Conservation (phyloP, 2,888 invertebrate genomes). For the Herminia tarsipennalis region DNA sequence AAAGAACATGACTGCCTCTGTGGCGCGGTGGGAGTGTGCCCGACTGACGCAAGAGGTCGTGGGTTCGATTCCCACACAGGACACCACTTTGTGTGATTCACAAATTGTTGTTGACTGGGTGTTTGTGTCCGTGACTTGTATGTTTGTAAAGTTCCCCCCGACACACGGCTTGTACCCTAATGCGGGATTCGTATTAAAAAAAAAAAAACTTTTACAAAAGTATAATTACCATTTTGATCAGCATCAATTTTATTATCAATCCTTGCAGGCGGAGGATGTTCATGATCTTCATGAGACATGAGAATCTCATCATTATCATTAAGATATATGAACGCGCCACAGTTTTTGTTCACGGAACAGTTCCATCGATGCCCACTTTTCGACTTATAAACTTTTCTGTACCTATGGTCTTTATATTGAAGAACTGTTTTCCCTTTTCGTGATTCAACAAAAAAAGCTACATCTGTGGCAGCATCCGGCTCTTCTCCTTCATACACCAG, state of each 20-base stretch:
- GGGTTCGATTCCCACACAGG: no score
- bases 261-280: constrained; percentile 46
- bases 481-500: constrained; percentile 25
- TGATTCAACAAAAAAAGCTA: constrained; percentile 61
- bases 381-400: constrained; percentile 60
- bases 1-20: no score
- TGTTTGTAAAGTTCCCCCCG: no score
- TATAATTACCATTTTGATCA: constrained; percentile 51
- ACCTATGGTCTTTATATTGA: constrained; percentile 64
- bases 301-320: constrained; percentile 67
- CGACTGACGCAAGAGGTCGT: no score
- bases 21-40: no score
- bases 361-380: constrained; percentile 66
- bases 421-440: constrained; percentile 61
- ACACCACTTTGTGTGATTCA: no score
- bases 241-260: constrained; percentile 33
- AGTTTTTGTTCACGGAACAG: constrained; percentile 62
- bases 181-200: neutral
- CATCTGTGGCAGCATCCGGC: constrained; percentile 35
- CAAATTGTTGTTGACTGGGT: no score
- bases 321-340: constrained; percentile 62
- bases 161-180: no score
- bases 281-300: constrained; percentile 57
- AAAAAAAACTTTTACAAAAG: neutral
- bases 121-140: no score